Evolutionary conservation across 2,797 vertebrate species (phyloP).

Genomic region (Chelonia mydas): DNA sequence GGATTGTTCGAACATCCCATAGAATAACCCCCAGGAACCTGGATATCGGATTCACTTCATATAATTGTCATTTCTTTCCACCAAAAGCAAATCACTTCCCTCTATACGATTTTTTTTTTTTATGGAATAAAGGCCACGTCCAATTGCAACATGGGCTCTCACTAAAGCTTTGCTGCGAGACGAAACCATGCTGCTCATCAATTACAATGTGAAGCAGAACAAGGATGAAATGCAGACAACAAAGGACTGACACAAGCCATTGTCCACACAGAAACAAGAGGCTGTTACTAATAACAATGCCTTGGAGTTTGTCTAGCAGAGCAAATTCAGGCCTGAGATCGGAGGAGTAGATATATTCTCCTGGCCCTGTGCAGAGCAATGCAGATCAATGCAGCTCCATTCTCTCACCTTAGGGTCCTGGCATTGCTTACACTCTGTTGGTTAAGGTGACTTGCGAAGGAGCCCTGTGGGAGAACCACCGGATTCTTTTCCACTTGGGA

Average conservation of each 20-base stretch:
- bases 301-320: neutral
- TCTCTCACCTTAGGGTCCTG: neutral
- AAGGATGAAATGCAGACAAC: neutral
- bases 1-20: too few species aligned
- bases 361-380: neutral
- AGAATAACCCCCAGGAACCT: too few species aligned
- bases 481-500: too few species aligned
- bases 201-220: neutral
- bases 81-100: neutral
- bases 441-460: too few species aligned
- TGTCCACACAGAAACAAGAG: neutral
- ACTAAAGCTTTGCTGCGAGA: neutral
- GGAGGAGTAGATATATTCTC: neutral
- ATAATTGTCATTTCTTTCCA: neutral
- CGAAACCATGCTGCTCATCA: neutral
- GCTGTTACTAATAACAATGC: neutral
- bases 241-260: accelerated
- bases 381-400: neutral
- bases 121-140: neutral
- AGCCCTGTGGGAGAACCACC: too few species aligned
- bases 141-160: neutral
- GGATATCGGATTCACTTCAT: neutral
- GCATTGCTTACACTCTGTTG: too few species aligned
- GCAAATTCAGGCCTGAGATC: neutral
- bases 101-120: neutral